Conservation (phyloP, 2,113 vertebrate genomes). For the Oreamnos americanus region DNA sequence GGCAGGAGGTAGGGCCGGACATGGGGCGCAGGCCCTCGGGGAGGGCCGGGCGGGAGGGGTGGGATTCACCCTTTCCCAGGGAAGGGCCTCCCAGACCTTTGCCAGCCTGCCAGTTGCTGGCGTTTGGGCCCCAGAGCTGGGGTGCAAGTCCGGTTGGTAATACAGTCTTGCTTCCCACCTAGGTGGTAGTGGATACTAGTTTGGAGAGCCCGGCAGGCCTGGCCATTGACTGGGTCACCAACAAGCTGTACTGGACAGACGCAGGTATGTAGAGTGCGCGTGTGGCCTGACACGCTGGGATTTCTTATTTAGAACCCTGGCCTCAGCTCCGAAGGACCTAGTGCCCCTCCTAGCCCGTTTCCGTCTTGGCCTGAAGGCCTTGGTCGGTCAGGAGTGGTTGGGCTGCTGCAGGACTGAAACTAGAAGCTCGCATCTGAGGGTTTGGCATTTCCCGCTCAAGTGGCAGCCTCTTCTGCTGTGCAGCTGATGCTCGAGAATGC, state of each 20-base stretch:
- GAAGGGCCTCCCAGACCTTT: neutral
- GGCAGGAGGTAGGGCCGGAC: constrained; percentile 90
- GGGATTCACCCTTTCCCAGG: neutral
- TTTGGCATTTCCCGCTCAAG: neutral
- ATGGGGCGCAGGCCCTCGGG: neutral
- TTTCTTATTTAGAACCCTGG: neutral
- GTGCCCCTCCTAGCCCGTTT: neutral
- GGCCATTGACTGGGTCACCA: constrained; percentile 97
- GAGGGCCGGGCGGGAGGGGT: neutral
- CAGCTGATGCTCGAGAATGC: neutral
- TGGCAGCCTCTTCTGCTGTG: neutral
- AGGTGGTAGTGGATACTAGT: constrained; percentile 97
- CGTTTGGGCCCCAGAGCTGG: neutral
- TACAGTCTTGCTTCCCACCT: constrained; percentile 63
- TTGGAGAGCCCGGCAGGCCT: constrained; percentile 98
- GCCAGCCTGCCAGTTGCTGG: neutral
- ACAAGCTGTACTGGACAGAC: constrained; percentile 98
- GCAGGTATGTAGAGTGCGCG: constrained; percentile 85
- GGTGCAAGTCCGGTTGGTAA: neutral
- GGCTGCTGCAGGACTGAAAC: neutral
- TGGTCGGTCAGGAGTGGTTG: neutral
- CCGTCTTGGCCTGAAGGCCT: neutral
- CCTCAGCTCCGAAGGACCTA: neutral
- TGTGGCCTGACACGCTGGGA: neutral
- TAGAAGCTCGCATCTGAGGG: neutral